phyloP scores from a whole-genome alignment of 2,797 vertebrate genomes.

The Loriculus beryllinus region DNA sequence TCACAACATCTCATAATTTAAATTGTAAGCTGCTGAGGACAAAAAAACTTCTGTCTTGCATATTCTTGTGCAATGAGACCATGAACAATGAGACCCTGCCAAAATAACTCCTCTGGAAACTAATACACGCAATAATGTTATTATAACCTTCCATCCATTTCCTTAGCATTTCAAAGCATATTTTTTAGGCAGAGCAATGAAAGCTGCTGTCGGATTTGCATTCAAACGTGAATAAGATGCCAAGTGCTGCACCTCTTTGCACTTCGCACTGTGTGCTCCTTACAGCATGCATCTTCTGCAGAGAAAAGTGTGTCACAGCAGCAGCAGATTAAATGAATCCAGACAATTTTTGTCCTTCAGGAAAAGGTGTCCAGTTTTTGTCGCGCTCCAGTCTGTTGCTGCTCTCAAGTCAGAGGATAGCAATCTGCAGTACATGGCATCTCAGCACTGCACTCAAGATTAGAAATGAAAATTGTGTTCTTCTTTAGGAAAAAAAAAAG shows the following conservation, averaged over 20 bases:
- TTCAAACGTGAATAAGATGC: neutral
- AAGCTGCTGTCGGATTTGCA: neutral
- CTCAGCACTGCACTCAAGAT: neutral
- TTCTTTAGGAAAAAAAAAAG: neutral
- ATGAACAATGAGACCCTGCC: neutral
- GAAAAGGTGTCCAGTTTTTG: neutral
- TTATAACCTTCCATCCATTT: neutral
- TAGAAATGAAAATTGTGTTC: neutral
- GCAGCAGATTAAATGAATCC: neutral
- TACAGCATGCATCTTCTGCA: neutral
- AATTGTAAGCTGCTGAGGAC: neutral
- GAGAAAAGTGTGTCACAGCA: neutral
- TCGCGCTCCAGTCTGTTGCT: rapidly evolving
- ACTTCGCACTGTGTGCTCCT: neutral
- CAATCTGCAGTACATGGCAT: neutral
- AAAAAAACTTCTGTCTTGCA: neutral
- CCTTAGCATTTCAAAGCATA: neutral
- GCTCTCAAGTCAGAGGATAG: neutral
- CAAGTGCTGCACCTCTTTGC: neutral
- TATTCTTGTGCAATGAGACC: neutral
- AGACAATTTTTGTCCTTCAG: neutral
- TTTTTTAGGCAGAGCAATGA: neutral
- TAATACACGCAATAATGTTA: neutral
- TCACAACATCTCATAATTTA: neutral
- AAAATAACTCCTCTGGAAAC: neutral